Percentiles rank a stretch among this genome's conserved stretches.
Conservation (phyloP, 1,140 invertebrate species). For the Glomeris maerens region DNA sequence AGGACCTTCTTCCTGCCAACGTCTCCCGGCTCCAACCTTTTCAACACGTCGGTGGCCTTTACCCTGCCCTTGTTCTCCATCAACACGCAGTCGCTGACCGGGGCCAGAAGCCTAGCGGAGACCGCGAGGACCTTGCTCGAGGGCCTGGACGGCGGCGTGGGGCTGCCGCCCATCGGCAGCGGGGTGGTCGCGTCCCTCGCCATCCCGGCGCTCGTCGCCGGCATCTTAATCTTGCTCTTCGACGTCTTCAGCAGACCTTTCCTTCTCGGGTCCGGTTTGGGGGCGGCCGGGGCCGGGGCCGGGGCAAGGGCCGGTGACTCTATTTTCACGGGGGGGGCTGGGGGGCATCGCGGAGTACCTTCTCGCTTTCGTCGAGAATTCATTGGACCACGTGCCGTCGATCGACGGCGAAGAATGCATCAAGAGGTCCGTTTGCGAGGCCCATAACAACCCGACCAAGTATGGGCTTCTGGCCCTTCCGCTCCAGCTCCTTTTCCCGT, state of each 20-base stretch:
- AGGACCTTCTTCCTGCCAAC: too few relatives aligned
- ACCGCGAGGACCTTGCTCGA: not conserved
- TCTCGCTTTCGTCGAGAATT: conserved; percentile 6
- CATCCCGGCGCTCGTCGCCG: conserved; percentile 2
- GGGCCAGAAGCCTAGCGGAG: too few relatives aligned
- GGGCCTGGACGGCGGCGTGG: not conserved
- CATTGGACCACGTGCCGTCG: conserved; percentile 16
- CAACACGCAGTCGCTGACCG: conserved; percentile 5
- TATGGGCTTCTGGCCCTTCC: conserved; percentile 23
- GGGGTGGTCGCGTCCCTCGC: conserved; percentile 1
- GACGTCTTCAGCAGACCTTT: conserved; percentile 4
- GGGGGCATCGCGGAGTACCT: conserved; percentile 5
- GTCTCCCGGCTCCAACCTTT: conserved; percentile 2
- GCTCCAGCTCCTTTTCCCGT: conserved; percentile 27
- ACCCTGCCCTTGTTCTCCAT: conserved; percentile 10
- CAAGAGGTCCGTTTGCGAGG: conserved; percentile 25
- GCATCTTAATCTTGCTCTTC: conserved; percentile 5
- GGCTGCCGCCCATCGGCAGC: conserved; percentile 3
- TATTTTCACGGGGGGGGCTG: not conserved
- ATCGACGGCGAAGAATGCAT: conserved; percentile 25
- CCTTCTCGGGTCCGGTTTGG: not conserved
- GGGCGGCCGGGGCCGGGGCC: too few relatives aligned
- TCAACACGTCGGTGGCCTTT: conserved; percentile 10
- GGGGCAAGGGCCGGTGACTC: not conserved
- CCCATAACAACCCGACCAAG: conserved; percentile 25